Percentiles rank a stretch among this genome's conserved stretches.
These are phyloP conservation scores for Porphyrio hochstetteri DNA, from an alignment of 2,113 vertebrate genomes.

Conservation along the genomic window DNA sequence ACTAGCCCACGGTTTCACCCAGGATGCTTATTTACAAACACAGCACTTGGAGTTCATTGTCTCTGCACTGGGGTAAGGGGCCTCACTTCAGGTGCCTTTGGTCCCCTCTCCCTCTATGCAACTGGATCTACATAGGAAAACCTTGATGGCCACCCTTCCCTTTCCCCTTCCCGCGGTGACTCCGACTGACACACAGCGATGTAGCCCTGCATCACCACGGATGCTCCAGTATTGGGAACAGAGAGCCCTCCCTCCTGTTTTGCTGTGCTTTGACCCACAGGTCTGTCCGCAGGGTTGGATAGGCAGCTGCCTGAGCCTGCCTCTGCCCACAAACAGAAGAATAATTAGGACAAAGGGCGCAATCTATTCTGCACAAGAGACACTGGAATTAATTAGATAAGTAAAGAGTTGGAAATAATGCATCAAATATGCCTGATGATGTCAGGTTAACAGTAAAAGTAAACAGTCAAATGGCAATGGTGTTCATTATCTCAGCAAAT, in stretches of 20 bases:
- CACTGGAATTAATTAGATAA: conserved; percentile 29
- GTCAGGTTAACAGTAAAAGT: conserved; percentile 63
- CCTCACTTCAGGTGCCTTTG: not conserved
- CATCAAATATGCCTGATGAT: conserved; percentile 50
- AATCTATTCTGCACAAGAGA: conserved; percentile 4
- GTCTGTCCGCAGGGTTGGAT: not conserved
- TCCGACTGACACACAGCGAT: not conserved
- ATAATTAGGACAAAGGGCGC: not conserved
- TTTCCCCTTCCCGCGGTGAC: not conserved
- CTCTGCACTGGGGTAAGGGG: not conserved
- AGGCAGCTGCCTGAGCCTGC: not conserved
- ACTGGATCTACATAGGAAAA: not conserved
- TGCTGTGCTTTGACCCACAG: not conserved
- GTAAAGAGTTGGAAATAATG: conserved; percentile 52
- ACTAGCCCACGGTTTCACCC: not conserved
- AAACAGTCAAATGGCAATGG: conserved; percentile 39
- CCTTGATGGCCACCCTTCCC: not conserved
- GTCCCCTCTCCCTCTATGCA: not conserved
- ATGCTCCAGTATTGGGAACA: not conserved
- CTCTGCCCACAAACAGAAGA: not conserved
- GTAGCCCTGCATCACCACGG: not conserved
- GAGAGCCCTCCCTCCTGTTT: not conserved
- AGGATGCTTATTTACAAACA: not conserved
- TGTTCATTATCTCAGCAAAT: not conserved
- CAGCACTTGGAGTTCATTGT: not conserved